phyloP scores from a whole-genome alignment of 2,888 invertebrate genomes.

The Amiota minor region DNA sequence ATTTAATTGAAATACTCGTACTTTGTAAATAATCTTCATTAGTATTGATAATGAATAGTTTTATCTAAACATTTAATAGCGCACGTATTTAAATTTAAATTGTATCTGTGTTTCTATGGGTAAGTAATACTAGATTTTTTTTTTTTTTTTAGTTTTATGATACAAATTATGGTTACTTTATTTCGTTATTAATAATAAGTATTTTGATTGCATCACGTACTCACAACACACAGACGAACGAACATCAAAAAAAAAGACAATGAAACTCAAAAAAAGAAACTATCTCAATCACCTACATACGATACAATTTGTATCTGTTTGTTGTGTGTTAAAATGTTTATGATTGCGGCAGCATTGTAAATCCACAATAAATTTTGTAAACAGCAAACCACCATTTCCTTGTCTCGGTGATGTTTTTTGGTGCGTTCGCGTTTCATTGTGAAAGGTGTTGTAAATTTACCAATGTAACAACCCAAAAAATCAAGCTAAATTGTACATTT shows the following conservation, averaged over 20 bases:
- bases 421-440: not conserved
- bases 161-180: constrained; percentile 64
- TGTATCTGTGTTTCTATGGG: too few species aligned
- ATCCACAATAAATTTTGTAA: too few species aligned
- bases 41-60: not conserved
- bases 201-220: constrained; percentile 66
- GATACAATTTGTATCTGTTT: too few species aligned
- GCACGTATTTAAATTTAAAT: constrained; percentile 52
- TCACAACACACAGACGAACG: not conserved
- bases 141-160: constrained; percentile 62
- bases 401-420: too few species aligned
- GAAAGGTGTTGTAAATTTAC: constrained; percentile 8
- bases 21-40: too few species aligned
- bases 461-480: not conserved
- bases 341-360: not conserved
- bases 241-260: not conserved
- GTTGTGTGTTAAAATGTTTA: not conserved
- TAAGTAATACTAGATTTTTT: too few species aligned
- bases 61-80: constrained; percentile 30
- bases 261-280: not conserved
- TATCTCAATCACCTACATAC: not conserved
- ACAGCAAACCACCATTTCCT: too few species aligned
- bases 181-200: constrained; percentile 65
- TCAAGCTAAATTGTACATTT: too few species aligned
- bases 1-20: too few species aligned